Base-by-base conservation (phyloP, 2,113 vertebrate genomes). In the Astatotilapia flaviijosephi region DNA sequence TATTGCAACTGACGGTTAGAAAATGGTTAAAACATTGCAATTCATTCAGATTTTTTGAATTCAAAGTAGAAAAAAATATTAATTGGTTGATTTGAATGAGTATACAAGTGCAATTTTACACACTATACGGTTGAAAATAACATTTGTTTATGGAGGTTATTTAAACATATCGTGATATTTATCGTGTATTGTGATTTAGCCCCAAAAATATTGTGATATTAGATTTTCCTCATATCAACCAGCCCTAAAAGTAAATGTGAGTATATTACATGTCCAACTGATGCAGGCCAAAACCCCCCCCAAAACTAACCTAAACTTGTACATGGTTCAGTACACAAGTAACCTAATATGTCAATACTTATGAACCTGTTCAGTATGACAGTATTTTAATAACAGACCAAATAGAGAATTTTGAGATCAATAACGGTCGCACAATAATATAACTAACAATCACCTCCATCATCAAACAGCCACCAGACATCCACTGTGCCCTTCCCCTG, bases 401-500 rank as follows among this genome's bases (percentile, higher is more conserved):
- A 49, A 19, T 12, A 28, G 45, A 75, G 21, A 17, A 77, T 31
- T 49, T 49, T 75, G 40, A 28, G 23, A 47, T 77, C 42, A 49
- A 28, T 75, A 49, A 49, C 2, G 2, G 42, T 75, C 2, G 2
- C 42, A 47, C 40, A 45, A 47, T 7, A 28, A 47, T 28, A 75
- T 28, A 28, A 19, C 23, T 1, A 17, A 19, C 6, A 51, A 94
- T 96, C 95, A 99, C 98, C 98, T 90, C 98, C 98, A 83, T 99
- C 98, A 89, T 99, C 98, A 94, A 99, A 99, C 88, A 99, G 97
- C 98, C 98, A 99, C 98, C 98, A 99, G 11, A 99, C 98, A 4
- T 99, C 98, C 93, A 99, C 98, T 4, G 98, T 99, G 65, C 97
- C 98, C 94, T 99, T 99, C 47, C 98, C 98, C 95, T 99, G 98